Conservation (phyloP, 2,888 invertebrate species). For the Philonicus albiceps region DNA sequence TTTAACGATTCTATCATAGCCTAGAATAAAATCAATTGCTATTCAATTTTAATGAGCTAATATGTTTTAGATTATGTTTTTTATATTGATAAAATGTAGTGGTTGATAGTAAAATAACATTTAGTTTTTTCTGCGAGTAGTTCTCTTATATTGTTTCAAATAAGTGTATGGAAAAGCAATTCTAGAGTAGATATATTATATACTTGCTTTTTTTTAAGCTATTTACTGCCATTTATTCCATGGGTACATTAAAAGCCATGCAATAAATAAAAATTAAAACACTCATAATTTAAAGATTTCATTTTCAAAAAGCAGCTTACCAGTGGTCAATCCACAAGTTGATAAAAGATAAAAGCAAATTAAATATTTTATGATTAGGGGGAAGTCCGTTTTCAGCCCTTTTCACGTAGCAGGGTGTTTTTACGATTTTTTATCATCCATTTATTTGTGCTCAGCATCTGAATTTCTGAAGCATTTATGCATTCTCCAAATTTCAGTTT, state of each 20-base stretch:
- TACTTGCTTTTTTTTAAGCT: not conserved
- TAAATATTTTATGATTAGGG: too few relatives aligned
- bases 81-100: constrained; percentile 11
- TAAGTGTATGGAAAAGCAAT: not conserved
- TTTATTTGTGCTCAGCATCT: too few relatives aligned
- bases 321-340: too few relatives aligned
- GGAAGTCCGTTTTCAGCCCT: too few relatives aligned
- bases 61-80: not conserved
- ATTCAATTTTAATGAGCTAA: not conserved
- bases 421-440: too few relatives aligned
- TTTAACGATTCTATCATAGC: not conserved
- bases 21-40: not conserved
- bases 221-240: not conserved
- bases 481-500: too few relatives aligned
- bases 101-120: constrained; percentile 1
- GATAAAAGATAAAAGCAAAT: too few relatives aligned
- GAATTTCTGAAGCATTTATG: too few relatives aligned
- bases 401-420: too few relatives aligned
- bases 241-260: not conserved
- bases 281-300: too few relatives aligned
- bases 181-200: not conserved
- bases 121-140: not conserved
- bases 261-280: not conserved
- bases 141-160: not conserved
- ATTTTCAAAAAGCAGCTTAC: too few relatives aligned